phyloP scores from a whole-genome alignment of 2,113 vertebrate genomes.

The Callocephalon fimbriatum region DNA sequence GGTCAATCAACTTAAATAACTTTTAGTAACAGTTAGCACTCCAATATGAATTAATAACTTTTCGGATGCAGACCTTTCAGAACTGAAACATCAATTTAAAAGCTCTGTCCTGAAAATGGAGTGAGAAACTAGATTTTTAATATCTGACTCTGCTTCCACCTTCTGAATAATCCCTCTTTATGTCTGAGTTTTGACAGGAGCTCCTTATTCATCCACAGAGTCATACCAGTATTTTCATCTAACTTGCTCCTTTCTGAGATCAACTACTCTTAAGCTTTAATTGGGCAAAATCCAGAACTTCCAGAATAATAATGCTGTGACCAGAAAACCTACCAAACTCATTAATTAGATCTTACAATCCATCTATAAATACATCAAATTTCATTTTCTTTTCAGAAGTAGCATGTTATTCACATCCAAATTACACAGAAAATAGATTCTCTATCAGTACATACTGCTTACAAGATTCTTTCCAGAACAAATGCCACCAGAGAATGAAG shows the following conservation, averaged over 20 bases:
- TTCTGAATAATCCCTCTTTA: background rate
- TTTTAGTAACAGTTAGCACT: background rate
- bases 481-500: background rate
- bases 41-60: background rate
- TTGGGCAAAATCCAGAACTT: background rate
- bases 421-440: constrained; percentile 34
- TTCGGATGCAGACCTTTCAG: background rate
- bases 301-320: background rate
- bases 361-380: constrained; percentile 35
- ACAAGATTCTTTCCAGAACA: background rate
- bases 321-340: constrained; percentile 43
- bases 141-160: background rate
- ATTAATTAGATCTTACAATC: constrained; percentile 59
- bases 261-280: background rate
- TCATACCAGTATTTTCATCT: background rate
- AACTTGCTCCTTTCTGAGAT: background rate
- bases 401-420: background rate
- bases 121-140: background rate
- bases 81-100: background rate
- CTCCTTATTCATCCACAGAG: background rate
- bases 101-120: background rate
- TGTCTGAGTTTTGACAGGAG: background rate
- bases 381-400: constrained; percentile 38
- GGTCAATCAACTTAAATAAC: background rate
- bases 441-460: background rate